A percentile compares a stretch with the other conserved stretches of the same genome.
Evolutionary conservation across 2,113 vertebrate species (phyloP).

Genomic region (Phaethon lepturus): DNA sequence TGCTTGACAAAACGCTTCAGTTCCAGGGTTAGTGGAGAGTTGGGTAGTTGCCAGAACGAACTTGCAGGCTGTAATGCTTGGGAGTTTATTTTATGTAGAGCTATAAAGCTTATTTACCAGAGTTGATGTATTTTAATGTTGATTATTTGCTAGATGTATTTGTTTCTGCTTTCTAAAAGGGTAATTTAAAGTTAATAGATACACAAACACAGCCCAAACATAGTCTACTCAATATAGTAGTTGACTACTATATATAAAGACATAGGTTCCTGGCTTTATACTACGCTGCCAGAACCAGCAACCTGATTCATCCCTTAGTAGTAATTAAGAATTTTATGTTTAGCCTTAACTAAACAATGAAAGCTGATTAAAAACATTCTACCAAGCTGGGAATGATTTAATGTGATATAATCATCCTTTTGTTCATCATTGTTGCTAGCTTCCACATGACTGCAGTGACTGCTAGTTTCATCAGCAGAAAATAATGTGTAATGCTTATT

Average conservation of each 20-base stretch:
- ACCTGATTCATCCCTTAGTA: slow-evolving; percentile 22
- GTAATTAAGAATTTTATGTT: slow-evolving; percentile 30
- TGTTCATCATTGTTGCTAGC: slow-evolving; percentile 31
- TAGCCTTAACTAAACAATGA: slow-evolving; percentile 23
- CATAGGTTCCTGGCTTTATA: background rate
- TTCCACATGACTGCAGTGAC: slow-evolving; percentile 28
- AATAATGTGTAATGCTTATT: background rate
- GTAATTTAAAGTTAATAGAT: background rate
- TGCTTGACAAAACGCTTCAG: background rate
- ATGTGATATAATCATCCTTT: slow-evolving; percentile 31
- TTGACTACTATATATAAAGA: background rate
- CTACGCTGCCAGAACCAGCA: background rate
- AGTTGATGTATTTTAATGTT: background rate
- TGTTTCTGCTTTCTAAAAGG: background rate
- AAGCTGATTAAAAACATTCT: slow-evolving; percentile 40
- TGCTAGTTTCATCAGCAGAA: slow-evolving; percentile 30
- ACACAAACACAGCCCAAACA: background rate
- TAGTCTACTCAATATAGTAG: background rate
- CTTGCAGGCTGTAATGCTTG: background rate
- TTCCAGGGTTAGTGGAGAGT: background rate
- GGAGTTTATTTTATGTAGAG: background rate
- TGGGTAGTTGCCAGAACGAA: background rate
- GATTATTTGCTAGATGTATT: background rate
- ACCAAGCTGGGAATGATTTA: slow-evolving; percentile 18
- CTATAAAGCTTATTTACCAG: background rate